Conservation (phyloP, 2,113 vertebrate genomes). For the Numenius arquata region DNA sequence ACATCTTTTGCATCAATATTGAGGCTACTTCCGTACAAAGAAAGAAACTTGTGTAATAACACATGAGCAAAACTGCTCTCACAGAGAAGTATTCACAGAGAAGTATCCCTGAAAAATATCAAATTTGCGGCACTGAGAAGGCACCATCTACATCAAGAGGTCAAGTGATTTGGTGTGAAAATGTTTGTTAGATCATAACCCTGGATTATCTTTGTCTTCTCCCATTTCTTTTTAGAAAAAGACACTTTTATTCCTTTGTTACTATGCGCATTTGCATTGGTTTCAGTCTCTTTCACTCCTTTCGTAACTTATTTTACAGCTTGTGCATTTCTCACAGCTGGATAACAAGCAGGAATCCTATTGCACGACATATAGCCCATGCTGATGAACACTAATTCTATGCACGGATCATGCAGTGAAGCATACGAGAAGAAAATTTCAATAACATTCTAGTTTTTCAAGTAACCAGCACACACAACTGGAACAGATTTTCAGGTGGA, state of each 20-base stretch:
- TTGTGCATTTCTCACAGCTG: slow-evolving; percentile 56
- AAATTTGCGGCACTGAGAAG: background rate
- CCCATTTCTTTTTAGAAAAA: background rate
- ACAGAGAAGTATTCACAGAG: background rate
- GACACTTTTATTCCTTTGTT: background rate
- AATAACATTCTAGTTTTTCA: slow-evolving; percentile 12
- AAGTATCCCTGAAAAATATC: background rate
- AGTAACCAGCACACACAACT: background rate
- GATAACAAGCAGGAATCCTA: slow-evolving; percentile 50
- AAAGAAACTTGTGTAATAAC: background rate
- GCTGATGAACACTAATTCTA: slow-evolving; percentile 65
- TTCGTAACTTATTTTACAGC: slow-evolving; percentile 58
- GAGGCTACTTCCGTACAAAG: background rate
- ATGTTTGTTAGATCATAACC: background rate
- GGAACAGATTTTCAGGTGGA: slow-evolving; percentile 11
- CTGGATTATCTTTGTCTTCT: background rate
- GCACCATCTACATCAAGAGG: background rate
- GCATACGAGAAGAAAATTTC: slow-evolving; percentile 45
- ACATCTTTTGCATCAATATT: background rate
- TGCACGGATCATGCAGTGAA: slow-evolving; percentile 32
- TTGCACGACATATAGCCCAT: slow-evolving; percentile 46
- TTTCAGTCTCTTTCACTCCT: slow-evolving; percentile 39
- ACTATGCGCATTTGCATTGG: background rate
- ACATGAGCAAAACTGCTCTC: background rate
- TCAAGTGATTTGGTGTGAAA: background rate